Base-by-base conservation (phyloP, 2,888 invertebrate species). In the Belgica antarctica region DNA sequence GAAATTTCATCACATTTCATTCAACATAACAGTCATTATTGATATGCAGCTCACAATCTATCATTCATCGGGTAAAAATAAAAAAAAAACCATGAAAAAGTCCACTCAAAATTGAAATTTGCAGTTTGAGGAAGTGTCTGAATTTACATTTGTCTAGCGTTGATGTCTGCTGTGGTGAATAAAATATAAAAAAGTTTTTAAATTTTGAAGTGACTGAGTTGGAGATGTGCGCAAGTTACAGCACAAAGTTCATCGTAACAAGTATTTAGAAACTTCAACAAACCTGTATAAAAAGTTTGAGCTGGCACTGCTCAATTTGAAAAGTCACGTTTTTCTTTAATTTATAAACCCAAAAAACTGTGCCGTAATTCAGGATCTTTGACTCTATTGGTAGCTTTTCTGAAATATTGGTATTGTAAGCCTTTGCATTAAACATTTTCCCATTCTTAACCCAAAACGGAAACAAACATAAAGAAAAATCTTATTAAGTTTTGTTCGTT, bases 401-500 rank as follows among this genome's bases (percentile, higher is more conserved):
- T 63, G 63, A 63, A 63, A 31, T 34, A 63, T 63, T 36, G 22
- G 52, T 5, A 19, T 22, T 52, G 36, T 24, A 41, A 24, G 63
- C 19, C 52, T 52, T 41, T 52, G 17, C 28, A 24, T 63, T 41
- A 63, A 63, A 63, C 63, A 63, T 63, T 63, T 63, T 59, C 41
- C 2, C 41, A 2, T 41, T 41, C 15, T 41, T 52, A 7, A 22
- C 19, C 52, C 22, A n/a, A 15, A 27, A 2, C n/a, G 46, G 8
- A 25, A 46, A 27, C 22, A 65, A 10, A 47, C 34, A 62, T 8
- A 34, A 63, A 65, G 65, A 65, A 47, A 46, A 52, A 57, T 68
- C 31, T 34, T 34, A 68, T 68, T 68, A 68, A 68, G 57, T 31
- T 62, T 28, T 25, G 8, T 59, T n/a, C 15, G 46, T 25, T 65